Conservation (phyloP, 2,888 invertebrate genomes). For the Lasius platythorax region DNA sequence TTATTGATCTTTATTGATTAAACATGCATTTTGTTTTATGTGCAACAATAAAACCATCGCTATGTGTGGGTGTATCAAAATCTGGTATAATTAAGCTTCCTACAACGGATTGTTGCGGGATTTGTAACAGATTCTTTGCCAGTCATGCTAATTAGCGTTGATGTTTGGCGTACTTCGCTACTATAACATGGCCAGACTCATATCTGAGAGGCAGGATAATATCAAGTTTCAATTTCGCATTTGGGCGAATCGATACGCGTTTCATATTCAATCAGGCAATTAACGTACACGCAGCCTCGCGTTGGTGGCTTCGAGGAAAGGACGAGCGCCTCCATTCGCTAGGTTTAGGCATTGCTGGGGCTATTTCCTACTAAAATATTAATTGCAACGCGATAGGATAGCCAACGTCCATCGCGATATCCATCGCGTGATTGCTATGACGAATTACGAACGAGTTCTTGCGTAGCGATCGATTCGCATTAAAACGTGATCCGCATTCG, state of each 20-base stretch:
- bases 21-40: background rate
- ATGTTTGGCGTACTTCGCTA: constrained; percentile 16
- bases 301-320: constrained; percentile 61
- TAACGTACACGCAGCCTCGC: constrained; percentile 80
- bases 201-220: constrained; percentile 63
- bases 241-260: constrained; percentile 81
- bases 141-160: constrained; percentile 44
- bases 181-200: constrained; percentile 27
- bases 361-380: constrained; percentile 84
- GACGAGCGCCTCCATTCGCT: constrained; percentile 58
- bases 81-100: constrained; percentile 3
- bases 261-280: constrained; percentile 85
- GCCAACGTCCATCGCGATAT: constrained; percentile 77
- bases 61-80: background rate
- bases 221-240: constrained; percentile 81
- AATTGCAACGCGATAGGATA: constrained; percentile 80
- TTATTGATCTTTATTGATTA: background rate
- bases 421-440: constrained; percentile 78
- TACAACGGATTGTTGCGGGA: background rate
- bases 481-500: constrained; percentile 62
- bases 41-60: background rate
- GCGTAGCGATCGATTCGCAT: constrained; percentile 72
- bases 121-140: constrained; percentile 48
- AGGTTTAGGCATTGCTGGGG: constrained; percentile 71
- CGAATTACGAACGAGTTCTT: constrained; percentile 62